phyloP scores from a whole-genome alignment of 2,113 vertebrate species.

The Neofelis nebulosa region DNA sequence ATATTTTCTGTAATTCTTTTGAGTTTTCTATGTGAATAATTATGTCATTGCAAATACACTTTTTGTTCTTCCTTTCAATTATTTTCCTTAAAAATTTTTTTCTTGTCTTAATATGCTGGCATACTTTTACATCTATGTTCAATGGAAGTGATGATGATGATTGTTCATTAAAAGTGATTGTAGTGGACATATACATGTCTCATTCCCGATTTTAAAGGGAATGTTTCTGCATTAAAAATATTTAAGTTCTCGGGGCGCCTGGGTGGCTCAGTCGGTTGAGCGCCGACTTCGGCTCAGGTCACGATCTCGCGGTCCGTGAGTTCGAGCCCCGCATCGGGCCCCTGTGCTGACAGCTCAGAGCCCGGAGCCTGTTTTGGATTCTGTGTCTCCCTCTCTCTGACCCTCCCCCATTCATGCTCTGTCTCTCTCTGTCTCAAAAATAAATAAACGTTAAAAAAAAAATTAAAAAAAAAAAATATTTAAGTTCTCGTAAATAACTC shows the following conservation, averaged over 20 bases:
- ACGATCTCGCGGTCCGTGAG: too few relatives aligned
- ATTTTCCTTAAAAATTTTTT: neutral
- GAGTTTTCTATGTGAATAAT: neutral
- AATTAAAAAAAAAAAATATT: too few relatives aligned
- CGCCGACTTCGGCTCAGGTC: too few relatives aligned
- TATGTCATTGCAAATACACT: neutral
- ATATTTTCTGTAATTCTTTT: neutral
- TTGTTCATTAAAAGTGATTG: neutral
- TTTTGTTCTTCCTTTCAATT: conserved; percentile 1
- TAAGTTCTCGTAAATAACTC: neutral
- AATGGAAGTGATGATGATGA: neutral
- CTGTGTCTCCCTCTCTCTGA: too few relatives aligned
- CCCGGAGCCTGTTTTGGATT: too few relatives aligned
- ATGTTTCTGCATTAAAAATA: neutral
- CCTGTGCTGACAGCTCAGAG: too few relatives aligned
- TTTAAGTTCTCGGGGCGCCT: neutral
- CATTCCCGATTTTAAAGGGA: neutral
- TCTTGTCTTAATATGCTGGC: neutral
- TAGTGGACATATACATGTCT: neutral
- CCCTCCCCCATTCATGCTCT: too few relatives aligned
- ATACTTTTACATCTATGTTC: neutral
- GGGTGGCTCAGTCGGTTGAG: too few relatives aligned
- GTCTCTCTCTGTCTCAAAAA: too few relatives aligned
- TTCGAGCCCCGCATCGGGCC: too few relatives aligned
- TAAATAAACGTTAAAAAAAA: too few relatives aligned